Conservation (phyloP, 92 coral and sea anemone genomes). For the Parazoanthus atlanticus region DNA sequence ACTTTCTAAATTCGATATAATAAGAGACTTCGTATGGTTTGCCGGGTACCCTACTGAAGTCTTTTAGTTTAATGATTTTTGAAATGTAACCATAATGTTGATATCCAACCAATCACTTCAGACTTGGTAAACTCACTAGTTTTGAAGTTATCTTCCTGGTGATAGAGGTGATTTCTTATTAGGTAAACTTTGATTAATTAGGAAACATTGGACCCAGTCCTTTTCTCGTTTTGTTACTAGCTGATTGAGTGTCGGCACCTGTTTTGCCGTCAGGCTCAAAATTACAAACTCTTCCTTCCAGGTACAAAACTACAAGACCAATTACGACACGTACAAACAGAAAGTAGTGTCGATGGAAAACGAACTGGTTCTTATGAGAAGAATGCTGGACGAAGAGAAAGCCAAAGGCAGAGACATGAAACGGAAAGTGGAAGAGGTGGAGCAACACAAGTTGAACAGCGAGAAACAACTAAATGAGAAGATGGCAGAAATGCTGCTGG, state of each 20-base stretch:
- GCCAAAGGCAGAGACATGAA: slow-evolving; percentile 74
- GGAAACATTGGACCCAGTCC: no score
- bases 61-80: no score
- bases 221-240: no score
- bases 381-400: slow-evolving; percentile 82
- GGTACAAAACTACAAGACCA: slow-evolving; percentile 84
- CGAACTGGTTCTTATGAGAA: slow-evolving; percentile 78
- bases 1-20: no score
- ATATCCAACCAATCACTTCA: no score
- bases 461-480: slow-evolving; percentile 61
- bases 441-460: slow-evolving; percentile 63
- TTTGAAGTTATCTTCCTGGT: no score
- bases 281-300: slow-evolving; percentile 9
- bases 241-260: background rate
- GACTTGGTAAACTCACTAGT: no score
- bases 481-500: slow-evolving; percentile 66
- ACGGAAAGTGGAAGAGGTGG: slow-evolving; percentile 69
- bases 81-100: no score
- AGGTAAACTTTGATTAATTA: no score
- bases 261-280: background rate
- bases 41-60: no score
- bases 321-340: slow-evolving; percentile 83
- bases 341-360: slow-evolving; percentile 81
- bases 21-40: no score
- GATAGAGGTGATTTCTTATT: no score